Conservation (phyloP, 2,113 vertebrate genomes). For the Plestiodon gilberti region DNA sequence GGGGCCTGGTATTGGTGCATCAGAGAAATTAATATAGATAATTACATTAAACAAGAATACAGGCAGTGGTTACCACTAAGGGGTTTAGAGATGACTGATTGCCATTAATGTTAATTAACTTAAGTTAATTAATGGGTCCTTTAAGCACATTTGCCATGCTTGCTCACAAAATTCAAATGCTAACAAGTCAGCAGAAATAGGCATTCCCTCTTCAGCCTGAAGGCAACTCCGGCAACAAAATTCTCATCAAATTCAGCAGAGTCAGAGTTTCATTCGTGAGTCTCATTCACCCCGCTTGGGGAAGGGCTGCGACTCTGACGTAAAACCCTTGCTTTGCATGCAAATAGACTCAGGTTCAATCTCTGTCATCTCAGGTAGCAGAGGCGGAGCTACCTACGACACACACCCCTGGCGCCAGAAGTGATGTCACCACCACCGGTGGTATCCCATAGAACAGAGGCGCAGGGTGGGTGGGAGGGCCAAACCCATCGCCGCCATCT, state of each 20-base stretch:
- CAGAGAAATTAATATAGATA: constrained; percentile 34
- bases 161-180: constrained; percentile 34
- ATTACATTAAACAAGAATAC: constrained; percentile 18
- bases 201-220: not conserved
- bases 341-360: too few relatives aligned
- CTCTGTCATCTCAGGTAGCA: too few relatives aligned
- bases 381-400: too few relatives aligned
- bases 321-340: too few relatives aligned
- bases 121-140: constrained; percentile 11
- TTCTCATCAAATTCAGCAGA: not conserved
- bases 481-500: too few relatives aligned
- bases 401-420: too few relatives aligned
- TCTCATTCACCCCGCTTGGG: not conserved
- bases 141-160: constrained; percentile 29
- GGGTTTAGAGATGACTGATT: constrained; percentile 25
- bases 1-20: not conserved
- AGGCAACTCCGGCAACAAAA: not conserved
- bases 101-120: constrained; percentile 43
- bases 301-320: too few relatives aligned
- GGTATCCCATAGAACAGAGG: too few relatives aligned
- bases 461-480: too few relatives aligned
- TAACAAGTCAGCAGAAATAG: constrained; percentile 46
- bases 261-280: not conserved
- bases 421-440: too few relatives aligned
- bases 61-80: constrained; percentile 9